Evolutionary conservation across 2,888 invertebrate genomes (phyloP).

Genomic region (Arrhopalites spinosus): DNA sequence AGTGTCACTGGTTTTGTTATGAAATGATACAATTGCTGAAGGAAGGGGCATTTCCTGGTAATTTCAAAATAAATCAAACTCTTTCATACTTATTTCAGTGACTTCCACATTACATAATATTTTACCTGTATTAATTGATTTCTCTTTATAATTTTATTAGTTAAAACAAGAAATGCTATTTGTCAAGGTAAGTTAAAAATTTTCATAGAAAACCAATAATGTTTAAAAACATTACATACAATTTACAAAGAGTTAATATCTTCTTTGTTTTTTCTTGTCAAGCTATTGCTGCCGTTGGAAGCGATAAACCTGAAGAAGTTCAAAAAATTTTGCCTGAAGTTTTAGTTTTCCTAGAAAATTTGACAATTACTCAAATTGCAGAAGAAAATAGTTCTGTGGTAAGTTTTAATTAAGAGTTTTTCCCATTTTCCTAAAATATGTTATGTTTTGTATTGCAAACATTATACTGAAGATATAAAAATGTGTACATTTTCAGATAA

Average conservation of each 20-base stretch:
- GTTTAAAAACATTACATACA: no score
- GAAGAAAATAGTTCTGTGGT: conserved; percentile 57
- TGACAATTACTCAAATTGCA: conserved; percentile 45
- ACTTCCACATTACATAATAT: no score
- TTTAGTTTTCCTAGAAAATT: conserved; percentile 52
- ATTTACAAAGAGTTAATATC: no score
- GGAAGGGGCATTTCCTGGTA: conserved; percentile 58
- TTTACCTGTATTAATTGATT: no score
- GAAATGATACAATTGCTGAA: conserved; percentile 66
- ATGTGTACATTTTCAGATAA: conserved; percentile 41
- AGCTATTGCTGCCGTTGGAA: conserved; percentile 75
- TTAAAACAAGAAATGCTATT: conserved; percentile 60
- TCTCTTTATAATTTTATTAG: no score
- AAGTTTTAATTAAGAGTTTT: conserved; percentile 57
- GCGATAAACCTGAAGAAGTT: conserved; percentile 66
- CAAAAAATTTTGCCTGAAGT: conserved; percentile 65
- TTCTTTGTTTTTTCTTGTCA: no score
- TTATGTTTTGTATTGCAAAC: background rate
- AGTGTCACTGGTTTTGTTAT: conserved; percentile 70
- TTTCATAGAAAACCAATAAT: no score
- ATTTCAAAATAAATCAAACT: no score
- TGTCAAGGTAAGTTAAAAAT: no score
- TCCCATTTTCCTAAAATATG: background rate
- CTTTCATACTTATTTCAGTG: no score
- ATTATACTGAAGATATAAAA: background rate